Conservation (phyloP, 2,888 invertebrate genomes). For the Gnatocerus cornutus region DNA sequence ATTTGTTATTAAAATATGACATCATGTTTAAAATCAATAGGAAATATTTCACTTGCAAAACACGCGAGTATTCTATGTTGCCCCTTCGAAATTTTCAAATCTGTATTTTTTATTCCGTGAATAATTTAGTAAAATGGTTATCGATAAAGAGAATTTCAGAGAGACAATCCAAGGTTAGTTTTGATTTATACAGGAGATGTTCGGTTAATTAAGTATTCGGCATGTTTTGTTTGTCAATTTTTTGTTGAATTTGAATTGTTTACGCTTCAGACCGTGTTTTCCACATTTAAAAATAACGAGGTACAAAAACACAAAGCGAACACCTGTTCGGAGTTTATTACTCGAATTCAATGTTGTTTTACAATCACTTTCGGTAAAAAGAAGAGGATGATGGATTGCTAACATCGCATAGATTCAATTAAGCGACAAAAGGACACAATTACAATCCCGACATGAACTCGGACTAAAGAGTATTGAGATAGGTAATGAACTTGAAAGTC, state of each 20-base stretch:
- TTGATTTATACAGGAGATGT: not conserved
- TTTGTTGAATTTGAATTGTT: conserved; percentile 1
- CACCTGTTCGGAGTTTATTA: conserved; percentile 6
- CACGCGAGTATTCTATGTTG: not conserved
- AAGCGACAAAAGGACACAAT: conserved; percentile 28
- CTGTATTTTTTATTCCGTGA: conserved; percentile 10
- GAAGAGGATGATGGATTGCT: conserved; percentile 13
- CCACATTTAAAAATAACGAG: no score
- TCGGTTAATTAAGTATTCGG: not conserved
- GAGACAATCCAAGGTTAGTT: conserved; percentile 10
- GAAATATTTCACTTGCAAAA: conserved; percentile 23
- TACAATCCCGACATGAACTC: conserved; percentile 21
- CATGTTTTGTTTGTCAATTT: conserved; percentile 6
- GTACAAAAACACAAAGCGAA: no score
- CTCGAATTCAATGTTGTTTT: conserved; percentile 6
- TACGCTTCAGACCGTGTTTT: no score
- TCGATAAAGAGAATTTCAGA: conserved; percentile 13
- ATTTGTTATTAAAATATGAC: conserved; percentile 11
- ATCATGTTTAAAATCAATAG: conserved; percentile 14
- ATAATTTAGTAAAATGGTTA: conserved; percentile 20
- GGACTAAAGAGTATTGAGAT: conserved; percentile 6
- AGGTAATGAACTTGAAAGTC: conserved; percentile 19
- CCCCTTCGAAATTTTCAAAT: conserved; percentile 1
- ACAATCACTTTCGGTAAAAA: conserved; percentile 1
- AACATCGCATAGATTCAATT: conserved; percentile 24